Evolutionary conservation across 2,888 invertebrate species (phyloP), one percentile per base, ranked within the genome.

Genomic region (Empis livida): DNA sequence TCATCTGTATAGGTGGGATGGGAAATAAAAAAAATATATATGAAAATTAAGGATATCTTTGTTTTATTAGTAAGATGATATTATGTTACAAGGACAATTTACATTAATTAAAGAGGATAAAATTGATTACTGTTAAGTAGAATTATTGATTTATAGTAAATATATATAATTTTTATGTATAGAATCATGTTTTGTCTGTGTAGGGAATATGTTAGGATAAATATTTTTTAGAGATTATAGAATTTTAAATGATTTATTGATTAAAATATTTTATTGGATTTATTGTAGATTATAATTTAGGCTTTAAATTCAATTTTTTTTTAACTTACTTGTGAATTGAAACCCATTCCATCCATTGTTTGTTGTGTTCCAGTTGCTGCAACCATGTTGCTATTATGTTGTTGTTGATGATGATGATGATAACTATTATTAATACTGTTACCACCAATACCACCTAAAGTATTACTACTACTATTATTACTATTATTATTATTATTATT

Each of bases 281-380:
- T n/a, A n/a, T n/a, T n/a, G n/a, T n/a, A n/a, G n/a, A n/a, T n/a
- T n/a, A n/a, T n/a, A n/a, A n/a, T n/a, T n/a, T n/a, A n/a, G n/a
- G n/a, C 20, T 20, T 20, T 20, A 20, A 3, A 20, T 20, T 20
- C n/a, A n/a, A n/a, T 38, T 15, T 38, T 4, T 10, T 16, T 15
- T 40, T 42, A 27, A 55, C 58, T 51, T 54, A 69, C 69, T 65
- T 69, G 69, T 58, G 63, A 64, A 57, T 68, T 68, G 47, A 63
- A 63, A 47, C 64, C 61, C 64, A 69, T 67, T 53, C 63, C 63
- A 49, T 70, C 69, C 63, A 65, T 65, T 46, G 58, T 59, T 57
- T 61, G 63, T 55, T 67, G 67, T 51, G 61, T 60, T 50, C 60
- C 64, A 55, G 62, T 61, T 50, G 66, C 67, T 58, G 68, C 63